Base-by-base conservation (phyloP, 35 echinoderm and acorn worm species). In the Holothuria glaberrima region DNA sequence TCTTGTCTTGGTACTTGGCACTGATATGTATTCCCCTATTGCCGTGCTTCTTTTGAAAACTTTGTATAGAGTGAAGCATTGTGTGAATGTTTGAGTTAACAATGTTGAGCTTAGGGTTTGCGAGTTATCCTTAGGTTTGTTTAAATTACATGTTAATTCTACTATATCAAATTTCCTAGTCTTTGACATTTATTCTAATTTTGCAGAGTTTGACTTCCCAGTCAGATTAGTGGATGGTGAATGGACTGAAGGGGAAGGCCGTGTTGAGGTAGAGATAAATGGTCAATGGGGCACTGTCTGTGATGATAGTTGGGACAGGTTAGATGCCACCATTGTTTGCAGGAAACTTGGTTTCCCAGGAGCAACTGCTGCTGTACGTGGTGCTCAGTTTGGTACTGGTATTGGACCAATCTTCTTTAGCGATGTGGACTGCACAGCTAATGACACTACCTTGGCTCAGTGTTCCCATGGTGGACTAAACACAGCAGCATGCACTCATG, bases 251-350 rank as follows among this genome's bases (percentile, higher is more conserved):
- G 52, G 54, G 0, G 79, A 82, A 33, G 80, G 80, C 6, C 80
- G 80, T 30, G 80, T 84, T 3, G 80, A 60, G 16, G 30, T 82
- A 26, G 48, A 82, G 50, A 25, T 82, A 41, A 30, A 82, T 32
- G 79, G 79, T 27, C 17, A n/a, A 10, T 82, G 79, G 79, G 86
- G 86, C 14, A 89, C 86, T 20, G 32, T 89, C 26, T 89, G 86
- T 29, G 28, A 32, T 77, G 87, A 89, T 27, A 31, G 30, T 17
- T 89, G 58, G 58, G 36, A 54, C 24, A 14, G 59, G 21, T 12
- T n/a, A 4, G 71, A 89, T 21, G 87, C 87, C 5, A 29, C 22
- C 12, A 22, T n/a, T 10, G 71, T 89, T 18, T 89, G 87, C 26
- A 26, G n/a, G 25, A 24, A 22, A 0, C 22, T 89, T 9, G 87